Evolutionary conservation across 2,888 invertebrate species (phyloP).

Genomic region (Hydropsyche betteni): DNA sequence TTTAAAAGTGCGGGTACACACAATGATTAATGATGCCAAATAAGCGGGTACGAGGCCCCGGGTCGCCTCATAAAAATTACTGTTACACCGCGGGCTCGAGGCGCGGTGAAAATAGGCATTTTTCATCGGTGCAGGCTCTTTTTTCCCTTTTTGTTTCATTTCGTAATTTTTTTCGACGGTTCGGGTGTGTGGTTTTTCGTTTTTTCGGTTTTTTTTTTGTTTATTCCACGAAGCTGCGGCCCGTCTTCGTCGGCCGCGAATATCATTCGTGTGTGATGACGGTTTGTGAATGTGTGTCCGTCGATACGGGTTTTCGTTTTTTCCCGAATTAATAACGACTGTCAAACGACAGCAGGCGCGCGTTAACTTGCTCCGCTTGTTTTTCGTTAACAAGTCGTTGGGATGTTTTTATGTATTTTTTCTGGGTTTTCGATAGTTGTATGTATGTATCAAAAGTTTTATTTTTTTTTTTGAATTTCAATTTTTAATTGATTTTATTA

Average conservation of each 20-base stretch:
- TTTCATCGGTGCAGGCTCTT: slow-evolving; percentile 24
- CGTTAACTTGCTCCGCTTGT: slow-evolving; percentile 28
- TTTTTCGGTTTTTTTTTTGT: slow-evolving; percentile 3
- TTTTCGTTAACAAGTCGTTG: neutral
- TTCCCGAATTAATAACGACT: slow-evolving; percentile 39
- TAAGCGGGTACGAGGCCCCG: slow-evolving; percentile 62
- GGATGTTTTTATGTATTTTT: too few species aligned
- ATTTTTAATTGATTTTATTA: too few species aligned
- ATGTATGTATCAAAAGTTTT: too few species aligned
- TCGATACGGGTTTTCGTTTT: slow-evolving; percentile 42
- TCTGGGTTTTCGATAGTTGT: too few species aligned
- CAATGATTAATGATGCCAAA: slow-evolving; percentile 69
- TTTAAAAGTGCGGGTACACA: slow-evolving; percentile 60
- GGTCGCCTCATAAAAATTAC: slow-evolving; percentile 30
- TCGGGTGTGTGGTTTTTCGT: neutral
- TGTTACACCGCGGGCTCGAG: slow-evolving; percentile 26
- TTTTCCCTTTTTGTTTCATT: slow-evolving; percentile 5
- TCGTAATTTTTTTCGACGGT: neutral
- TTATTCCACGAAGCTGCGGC: too few species aligned
- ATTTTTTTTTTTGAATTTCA: too few species aligned
- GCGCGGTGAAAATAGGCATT: slow-evolving; percentile 33
- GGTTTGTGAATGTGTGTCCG: neutral
- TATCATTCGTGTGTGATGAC: slow-evolving; percentile 23
- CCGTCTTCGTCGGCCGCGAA: slow-evolving; percentile 4
- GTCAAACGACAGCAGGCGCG: slow-evolving; percentile 26